phyloP scores from a whole-genome alignment of 2,113 vertebrate genomes.

The Cricetomys ansorgei region DNA sequence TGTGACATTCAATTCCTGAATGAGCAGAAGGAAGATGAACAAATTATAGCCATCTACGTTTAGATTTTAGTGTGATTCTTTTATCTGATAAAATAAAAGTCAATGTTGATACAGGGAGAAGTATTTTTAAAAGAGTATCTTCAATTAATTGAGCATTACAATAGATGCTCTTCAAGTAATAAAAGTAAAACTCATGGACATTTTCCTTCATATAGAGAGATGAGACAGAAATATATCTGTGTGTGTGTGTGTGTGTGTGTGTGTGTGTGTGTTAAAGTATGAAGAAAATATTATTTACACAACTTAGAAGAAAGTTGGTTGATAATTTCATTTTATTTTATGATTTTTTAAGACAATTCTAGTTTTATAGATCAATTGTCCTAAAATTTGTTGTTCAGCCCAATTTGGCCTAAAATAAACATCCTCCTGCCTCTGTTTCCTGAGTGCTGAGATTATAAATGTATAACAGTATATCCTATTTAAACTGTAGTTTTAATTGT shows the following conservation, averaged over 20 bases:
- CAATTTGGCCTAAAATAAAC: too few relatives aligned
- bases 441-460: not conserved
- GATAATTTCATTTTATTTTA: not conserved
- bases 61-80: conserved; percentile 1
- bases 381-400: not conserved
- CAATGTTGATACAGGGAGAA: not conserved
- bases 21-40: not conserved
- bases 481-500: not conserved
- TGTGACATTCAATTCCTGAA: not conserved
- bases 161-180: not conserved
- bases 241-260: not conserved
- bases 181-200: not conserved
- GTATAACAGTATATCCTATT: not conserved
- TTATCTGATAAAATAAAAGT: conserved; percentile 46
- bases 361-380: not conserved
- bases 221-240: not conserved
- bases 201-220: not conserved
- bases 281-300: not conserved
- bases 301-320: conserved; percentile 36
- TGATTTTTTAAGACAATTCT: not conserved
- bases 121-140: not conserved
- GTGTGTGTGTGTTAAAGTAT: not conserved
- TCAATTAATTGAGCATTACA: conserved; percentile 14
- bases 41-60: not conserved
- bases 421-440: not conserved